Evolutionary conservation across 2,797 vertebrate genomes (phyloP).

Genomic region (Peromyscus eremicus): DNA sequence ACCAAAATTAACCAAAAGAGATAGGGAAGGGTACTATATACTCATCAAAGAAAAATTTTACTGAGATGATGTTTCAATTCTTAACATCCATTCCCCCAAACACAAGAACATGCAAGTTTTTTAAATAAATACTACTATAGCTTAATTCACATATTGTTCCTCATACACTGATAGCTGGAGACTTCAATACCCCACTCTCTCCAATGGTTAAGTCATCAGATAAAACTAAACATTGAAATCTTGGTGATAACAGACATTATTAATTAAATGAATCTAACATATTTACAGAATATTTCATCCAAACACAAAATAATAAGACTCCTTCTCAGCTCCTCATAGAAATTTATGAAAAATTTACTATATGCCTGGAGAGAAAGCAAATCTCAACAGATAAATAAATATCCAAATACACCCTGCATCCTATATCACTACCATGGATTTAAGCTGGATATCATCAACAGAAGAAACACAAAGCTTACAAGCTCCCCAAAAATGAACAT

Average conservation of each 20-base stretch:
- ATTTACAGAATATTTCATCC: background rate
- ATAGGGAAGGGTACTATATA: background rate
- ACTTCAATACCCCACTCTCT: background rate
- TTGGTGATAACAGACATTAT: background rate
- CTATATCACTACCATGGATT: background rate
- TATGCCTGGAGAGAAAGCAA: background rate
- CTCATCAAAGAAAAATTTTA: background rate
- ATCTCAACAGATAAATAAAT: background rate
- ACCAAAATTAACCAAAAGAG: background rate
- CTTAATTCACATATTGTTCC: background rate
- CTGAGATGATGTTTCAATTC: background rate
- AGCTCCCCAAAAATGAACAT: background rate
- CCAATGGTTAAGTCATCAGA: background rate
- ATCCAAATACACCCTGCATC: background rate
- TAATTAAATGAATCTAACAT: background rate
- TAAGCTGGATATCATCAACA: background rate
- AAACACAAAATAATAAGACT: background rate
- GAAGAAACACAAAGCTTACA: background rate
- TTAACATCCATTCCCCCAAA: background rate
- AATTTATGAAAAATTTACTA: background rate
- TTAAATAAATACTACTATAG: background rate
- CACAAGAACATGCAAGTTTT: background rate
- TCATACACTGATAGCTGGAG: background rate
- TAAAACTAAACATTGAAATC: background rate
- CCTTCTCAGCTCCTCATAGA: background rate